Evolutionary conservation across 2,888 invertebrate genomes (phyloP), one percentile per base, ranked within the genome.

Genomic region (Panzeria rudis): DNA sequence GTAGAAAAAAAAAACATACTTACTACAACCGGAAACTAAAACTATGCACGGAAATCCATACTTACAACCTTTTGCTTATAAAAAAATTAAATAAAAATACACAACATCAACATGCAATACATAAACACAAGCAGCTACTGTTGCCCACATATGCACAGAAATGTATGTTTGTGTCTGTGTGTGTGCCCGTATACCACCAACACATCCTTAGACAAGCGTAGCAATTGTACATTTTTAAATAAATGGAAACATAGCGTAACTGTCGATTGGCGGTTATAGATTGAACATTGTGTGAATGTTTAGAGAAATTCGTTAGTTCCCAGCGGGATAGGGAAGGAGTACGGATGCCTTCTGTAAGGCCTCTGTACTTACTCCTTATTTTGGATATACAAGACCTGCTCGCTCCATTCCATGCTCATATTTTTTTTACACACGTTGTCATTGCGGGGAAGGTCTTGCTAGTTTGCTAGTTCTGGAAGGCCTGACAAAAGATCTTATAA

Each of bases 11-110:
- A 29, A 61, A 62, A 41, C 29, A 29, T 20, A 62, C 11, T 25
- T 71, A 47, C 76, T 38, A 64, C 56, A 75, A 76, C 69, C 68
- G 79, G 78, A 84, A 84, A 84, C 84, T 50, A 84, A 84, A 73
- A 73, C 75, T 79, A 71, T 84, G 59, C 56, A 75, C 79, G 75
- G 84, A 79, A 84, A 79, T 84, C 71, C 64, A 84, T 69, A 79
- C 75, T 75, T 64, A 75, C 82, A 82, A 71, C 47, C 61, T 75
- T 69, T 41, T 61, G 68, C 52, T 66, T 52, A 38, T 13, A 4
- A 13, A 52, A 50, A 50, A 54, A 41, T 32, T 7, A 50, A 20
- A 50, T 8, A 20, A 50, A 50, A 50, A 50, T 38, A 29, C 38
- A 54, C 3, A 25, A 35, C 54, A 68, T 32, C 7, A 79, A 44